Percentiles rank a stretch among this genome's conserved stretches.
Evolutionary conservation across 2,113 vertebrate genomes (phyloP).

Genomic region (Corythaeola cristata): DNA sequence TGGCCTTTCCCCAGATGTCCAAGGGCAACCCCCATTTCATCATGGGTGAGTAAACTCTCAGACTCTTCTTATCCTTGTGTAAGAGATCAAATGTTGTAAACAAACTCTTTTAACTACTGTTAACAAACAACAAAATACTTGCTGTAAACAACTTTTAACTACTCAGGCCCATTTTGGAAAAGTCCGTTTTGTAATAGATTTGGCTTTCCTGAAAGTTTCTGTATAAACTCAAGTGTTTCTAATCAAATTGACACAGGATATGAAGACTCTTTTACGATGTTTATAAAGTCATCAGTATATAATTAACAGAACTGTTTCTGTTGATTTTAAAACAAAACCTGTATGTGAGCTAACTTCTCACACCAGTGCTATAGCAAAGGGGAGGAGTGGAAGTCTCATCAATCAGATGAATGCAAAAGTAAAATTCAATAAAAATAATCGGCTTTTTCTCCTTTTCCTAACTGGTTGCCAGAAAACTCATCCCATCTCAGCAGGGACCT

Average conservation of each 20-base stretch:
- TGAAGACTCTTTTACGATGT: background rate
- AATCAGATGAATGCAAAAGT: background rate
- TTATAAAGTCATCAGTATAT: background rate
- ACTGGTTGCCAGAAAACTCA: background rate
- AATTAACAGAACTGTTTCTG: background rate
- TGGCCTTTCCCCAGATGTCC: fast-evolving
- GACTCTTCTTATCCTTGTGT: background rate
- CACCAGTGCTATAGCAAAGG: background rate
- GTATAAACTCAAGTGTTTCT: background rate
- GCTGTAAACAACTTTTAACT: background rate
- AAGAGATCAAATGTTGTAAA: background rate
- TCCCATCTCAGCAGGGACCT: background rate
- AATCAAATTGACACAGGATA: background rate
- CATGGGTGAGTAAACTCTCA: background rate
- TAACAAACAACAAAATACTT: background rate
- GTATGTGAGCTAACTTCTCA: background rate
- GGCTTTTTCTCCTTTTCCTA: background rate
- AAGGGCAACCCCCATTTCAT: background rate
- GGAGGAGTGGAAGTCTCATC: background rate
- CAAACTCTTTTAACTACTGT: background rate
- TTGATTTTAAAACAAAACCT: background rate
- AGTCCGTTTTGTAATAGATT: background rate
- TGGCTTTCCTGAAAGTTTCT: background rate
- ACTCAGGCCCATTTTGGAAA: background rate
- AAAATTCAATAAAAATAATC: slow-evolving; percentile 7